Base-by-base conservation (phyloP, 1,140 invertebrate genomes). In the Dendrolimus punctatus region DNA sequence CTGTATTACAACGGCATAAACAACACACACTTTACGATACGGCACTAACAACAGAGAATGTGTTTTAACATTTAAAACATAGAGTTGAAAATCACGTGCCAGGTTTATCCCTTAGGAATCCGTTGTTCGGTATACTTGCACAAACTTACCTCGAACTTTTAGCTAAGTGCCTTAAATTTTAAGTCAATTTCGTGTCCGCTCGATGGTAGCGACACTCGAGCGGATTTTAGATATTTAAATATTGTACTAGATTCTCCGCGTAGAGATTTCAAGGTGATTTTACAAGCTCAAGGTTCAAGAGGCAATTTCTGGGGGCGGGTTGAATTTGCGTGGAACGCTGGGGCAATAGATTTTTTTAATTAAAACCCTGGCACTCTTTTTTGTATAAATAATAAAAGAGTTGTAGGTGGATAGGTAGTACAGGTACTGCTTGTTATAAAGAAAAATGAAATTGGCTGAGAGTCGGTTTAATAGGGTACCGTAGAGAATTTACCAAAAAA, bases 101-200 rank as follows among this genome's bases (percentile, higher is more conserved):
- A 23, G 23, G 23, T n/a, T 9, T 39, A 49, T 50, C 43, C 58
- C 58, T 41, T 51, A 42, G 52, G 58, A 55, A 55, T 64, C 58
- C 49, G 44, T 57, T 60, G 54, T 55, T 55, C 42, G 40, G 43
- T 54, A 53, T 57, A 60, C 58, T 64, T 57, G 46, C 9, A 40
- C 55, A 55, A 64, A 64, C 62, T 62, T 58, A 41, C 49, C 44
- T 53, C 53, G 46, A 65, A 53, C 53, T 60, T 61, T 58, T 45
- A 57, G 57, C 55, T 57, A 57, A 65, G 58, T 65, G 63, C 57
- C 52, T 57, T 59, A 66, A 66, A 66, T 53, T 65, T 61, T 65
- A 65, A 61, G 59, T 62, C 51, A 65, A 65, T 61, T 58, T 58
- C 53, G 51, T 62, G 59, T 61, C 59, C 49, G 58, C 23, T 46